These are phyloP conservation scores for Theretra japonica DNA, from an alignment of 2,888 invertebrate genomes.

Conservation along the genomic window DNA sequence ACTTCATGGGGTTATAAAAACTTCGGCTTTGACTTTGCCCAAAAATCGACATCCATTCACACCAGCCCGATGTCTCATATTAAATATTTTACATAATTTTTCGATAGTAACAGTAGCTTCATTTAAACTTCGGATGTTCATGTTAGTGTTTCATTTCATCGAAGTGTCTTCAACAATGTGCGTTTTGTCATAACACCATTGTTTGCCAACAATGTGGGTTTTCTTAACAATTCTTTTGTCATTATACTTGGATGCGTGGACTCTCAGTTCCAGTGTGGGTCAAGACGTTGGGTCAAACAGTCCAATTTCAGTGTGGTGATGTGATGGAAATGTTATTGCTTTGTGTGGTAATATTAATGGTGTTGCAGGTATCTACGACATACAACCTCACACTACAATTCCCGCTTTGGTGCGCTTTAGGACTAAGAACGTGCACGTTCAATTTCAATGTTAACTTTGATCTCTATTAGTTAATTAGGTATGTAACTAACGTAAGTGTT, in stretches of 20 bases:
- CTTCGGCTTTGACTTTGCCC: no score
- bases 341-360: constrained; percentile 43
- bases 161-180: constrained; percentile 5
- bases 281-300: constrained; percentile 8
- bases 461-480: constrained; percentile 42
- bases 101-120: neutral
- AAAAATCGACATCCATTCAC: no score
- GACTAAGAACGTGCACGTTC: constrained; percentile 47
- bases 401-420: constrained; percentile 52
- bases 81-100: neutral
- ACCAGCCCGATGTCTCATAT: neutral
- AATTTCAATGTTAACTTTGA: constrained; percentile 52
- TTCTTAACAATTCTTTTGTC: constrained; percentile 4
- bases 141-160: constrained; percentile 1
- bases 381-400: constrained; percentile 54
- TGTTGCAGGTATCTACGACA: constrained; percentile 55
- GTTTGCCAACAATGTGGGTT: constrained; percentile 16
- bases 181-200: constrained; percentile 16
- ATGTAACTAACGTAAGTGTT: constrained; percentile 37
- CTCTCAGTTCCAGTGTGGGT: neutral
- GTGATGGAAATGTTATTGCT: constrained; percentile 41
- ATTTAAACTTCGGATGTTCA: constrained; percentile 7
- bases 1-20: no score
- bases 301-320: neutral
- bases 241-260: neutral